Percentiles rank a stretch among this genome's conserved stretches.
Conservation (phyloP, 2,888 invertebrate species). For the Anorthoa munda region DNA sequence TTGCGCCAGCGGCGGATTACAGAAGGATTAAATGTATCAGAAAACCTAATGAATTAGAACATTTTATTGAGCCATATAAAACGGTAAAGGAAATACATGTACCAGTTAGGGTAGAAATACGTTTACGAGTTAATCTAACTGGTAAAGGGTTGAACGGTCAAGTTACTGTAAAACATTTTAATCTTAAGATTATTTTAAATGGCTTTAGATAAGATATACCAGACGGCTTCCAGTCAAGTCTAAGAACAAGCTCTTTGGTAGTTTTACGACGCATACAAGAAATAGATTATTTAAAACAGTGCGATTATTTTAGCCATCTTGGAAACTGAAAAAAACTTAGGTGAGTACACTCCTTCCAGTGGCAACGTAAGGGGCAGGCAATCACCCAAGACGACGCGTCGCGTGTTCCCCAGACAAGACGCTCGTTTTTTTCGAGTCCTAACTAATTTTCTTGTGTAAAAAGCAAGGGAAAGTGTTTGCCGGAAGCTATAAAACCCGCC, state of each 20-base stretch:
- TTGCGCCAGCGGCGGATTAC: constrained; percentile 10
- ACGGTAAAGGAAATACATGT: not conserved
- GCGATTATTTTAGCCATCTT: not conserved
- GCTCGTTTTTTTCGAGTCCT: constrained; percentile 30
- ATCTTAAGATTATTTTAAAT: not conserved
- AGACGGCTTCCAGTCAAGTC: not conserved
- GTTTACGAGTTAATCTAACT: constrained; percentile 9
- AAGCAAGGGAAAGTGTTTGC: constrained; percentile 1
- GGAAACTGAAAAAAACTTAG: not conserved
- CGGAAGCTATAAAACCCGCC: constrained; percentile 7
- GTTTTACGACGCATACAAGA: not conserved
- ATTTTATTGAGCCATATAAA: constrained; percentile 30
- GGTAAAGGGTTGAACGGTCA: constrained; percentile 7
- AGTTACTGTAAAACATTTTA: not conserved
- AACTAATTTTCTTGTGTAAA: constrained; percentile 38
- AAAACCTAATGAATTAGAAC: constrained; percentile 32
- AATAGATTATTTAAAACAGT: not conserved
- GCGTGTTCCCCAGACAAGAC: constrained; percentile 1
- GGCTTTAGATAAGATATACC: not conserved
- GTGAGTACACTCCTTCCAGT: constrained; percentile 13
- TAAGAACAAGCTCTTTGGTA: not conserved
- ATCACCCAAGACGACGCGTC: constrained; percentile 34
- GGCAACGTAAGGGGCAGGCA: constrained; percentile 20
- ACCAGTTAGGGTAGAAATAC: not conserved
- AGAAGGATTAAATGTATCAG: constrained; percentile 21